Base-by-base conservation (phyloP, 2,113 vertebrate species). In the Orcinus orca region DNA sequence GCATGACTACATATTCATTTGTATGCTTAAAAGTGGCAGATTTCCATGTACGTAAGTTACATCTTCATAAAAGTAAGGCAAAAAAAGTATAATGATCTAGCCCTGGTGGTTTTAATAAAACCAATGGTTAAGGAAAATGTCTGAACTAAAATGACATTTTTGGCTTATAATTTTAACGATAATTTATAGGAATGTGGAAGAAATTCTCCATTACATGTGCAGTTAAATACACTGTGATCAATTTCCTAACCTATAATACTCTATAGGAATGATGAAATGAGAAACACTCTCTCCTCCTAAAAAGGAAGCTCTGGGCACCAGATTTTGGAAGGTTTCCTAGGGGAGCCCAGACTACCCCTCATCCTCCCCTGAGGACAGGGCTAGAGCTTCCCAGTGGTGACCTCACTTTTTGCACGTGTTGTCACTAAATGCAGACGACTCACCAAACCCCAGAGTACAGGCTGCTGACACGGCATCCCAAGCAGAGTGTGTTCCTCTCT, bases 371-470 rank as follows among this genome's bases (percentile, higher is more conserved):
- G 15, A 41, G 62, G 21, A 36, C 29, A 29, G 0, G 6, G 4
- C 38, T 58, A 17, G 47, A 21, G 31, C 8, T 17, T 9, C 4
- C 1, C 23, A 47, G 38, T 6, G 9, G 9, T 60, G 11, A 33
- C 9, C 2, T 14, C 31, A 31, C 13, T 41, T 60, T n/a, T 26
- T n/a, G 13, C 15, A 4, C 5, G 2, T 50, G 14, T 9, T 36
- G 12, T 31, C 62, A 70, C 41, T 25, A n/a, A 87, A 12, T 47
- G 41, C 12, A 29, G 23, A 36, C 13, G 3, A 44, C 23, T 21
- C 33, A 0, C 41, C 26, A 58, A 14, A 26, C 3, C 5, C 36
- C 21, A 31, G 4, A 1, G 11, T 13, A 12, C 0, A 25, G 53
- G 18, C 74, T 33, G 2, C 13, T 21, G 58, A 71, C 7, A 58